Evolutionary conservation across 2,113 vertebrate genomes (phyloP).

Genomic region (Hystrix brachyura): DNA sequence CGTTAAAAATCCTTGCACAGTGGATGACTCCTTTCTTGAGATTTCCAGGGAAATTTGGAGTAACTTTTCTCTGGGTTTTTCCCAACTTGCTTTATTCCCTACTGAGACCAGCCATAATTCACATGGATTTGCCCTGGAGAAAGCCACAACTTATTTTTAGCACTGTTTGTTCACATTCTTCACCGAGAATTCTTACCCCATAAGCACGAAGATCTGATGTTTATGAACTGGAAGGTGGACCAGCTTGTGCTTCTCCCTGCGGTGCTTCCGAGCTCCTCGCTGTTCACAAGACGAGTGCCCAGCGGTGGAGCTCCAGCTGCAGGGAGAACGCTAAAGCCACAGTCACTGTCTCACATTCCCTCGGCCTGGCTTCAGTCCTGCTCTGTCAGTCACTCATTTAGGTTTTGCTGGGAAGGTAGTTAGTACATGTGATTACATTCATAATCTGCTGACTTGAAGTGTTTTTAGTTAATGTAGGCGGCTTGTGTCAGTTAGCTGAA

Average conservation of each 20-base stretch:
- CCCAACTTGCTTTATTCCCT: slow-evolving; percentile 58
- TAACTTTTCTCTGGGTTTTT: slow-evolving; percentile 54
- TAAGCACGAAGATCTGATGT: not conserved
- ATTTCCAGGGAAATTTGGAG: slow-evolving; percentile 46
- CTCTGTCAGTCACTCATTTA: not conserved
- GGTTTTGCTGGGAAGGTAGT: slow-evolving; percentile 21
- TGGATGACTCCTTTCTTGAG: slow-evolving; percentile 49
- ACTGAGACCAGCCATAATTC: slow-evolving; percentile 55
- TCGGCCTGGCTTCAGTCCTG: not conserved
- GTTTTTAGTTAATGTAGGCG: not conserved
- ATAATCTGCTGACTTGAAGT: not conserved
- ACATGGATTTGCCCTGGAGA: slow-evolving; percentile 39
- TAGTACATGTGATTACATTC: not conserved
- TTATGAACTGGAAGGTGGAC: not conserved
- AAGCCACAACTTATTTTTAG: slow-evolving; percentile 70
- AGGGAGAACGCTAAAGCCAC: not conserved
- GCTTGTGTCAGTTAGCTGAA: not conserved
- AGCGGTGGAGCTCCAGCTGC: not conserved
- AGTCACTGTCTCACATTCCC: not conserved
- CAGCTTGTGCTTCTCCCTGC: not conserved
- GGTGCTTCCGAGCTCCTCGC: not conserved
- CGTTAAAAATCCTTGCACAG: slow-evolving; percentile 23
- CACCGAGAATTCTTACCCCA: not conserved
- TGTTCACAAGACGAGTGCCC: not conserved
- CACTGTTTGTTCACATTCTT: slow-evolving; percentile 35